Conservation (phyloP, 2,888 invertebrate species). For the Meteorus cinctellus region DNA sequence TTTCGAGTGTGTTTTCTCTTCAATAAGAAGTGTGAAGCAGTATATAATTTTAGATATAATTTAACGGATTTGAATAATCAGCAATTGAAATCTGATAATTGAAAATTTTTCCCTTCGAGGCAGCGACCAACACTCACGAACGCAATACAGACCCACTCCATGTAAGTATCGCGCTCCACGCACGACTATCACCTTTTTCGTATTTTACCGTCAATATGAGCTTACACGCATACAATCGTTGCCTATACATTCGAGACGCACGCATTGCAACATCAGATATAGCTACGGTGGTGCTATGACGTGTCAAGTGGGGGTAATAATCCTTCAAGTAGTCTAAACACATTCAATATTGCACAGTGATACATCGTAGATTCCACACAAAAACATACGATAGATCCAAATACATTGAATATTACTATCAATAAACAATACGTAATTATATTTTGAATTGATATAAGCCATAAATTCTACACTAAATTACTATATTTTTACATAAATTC, state of each 20-base stretch:
- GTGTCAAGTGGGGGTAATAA: neutral
- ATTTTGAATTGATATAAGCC: too few species aligned
- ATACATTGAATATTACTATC: too few species aligned
- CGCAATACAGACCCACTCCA: neutral
- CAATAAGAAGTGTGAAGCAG: neutral
- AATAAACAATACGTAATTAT: too few species aligned
- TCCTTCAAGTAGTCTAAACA: neutral
- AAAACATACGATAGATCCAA: too few species aligned
- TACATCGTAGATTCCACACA: too few species aligned
- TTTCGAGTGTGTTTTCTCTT: neutral
- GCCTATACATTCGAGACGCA: slow-evolving; percentile 20
- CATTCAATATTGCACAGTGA: too few species aligned
- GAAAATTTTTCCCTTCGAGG: too few species aligned
- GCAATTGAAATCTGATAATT: neutral
- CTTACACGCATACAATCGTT: neutral
- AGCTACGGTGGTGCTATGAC: neutral
- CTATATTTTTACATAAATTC: too few species aligned
- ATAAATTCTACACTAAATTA: too few species aligned
- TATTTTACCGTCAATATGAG: slow-evolving; percentile 50
- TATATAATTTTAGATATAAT: neutral
- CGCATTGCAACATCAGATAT: neutral
- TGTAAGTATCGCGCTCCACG: slow-evolving; percentile 39
- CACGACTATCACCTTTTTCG: slow-evolving; percentile 49
- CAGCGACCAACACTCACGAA: neutral
- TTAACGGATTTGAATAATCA: neutral